Evolutionary conservation across 1,140 invertebrate genomes (phyloP).

Genomic region (Cotesia chilonis): DNA sequence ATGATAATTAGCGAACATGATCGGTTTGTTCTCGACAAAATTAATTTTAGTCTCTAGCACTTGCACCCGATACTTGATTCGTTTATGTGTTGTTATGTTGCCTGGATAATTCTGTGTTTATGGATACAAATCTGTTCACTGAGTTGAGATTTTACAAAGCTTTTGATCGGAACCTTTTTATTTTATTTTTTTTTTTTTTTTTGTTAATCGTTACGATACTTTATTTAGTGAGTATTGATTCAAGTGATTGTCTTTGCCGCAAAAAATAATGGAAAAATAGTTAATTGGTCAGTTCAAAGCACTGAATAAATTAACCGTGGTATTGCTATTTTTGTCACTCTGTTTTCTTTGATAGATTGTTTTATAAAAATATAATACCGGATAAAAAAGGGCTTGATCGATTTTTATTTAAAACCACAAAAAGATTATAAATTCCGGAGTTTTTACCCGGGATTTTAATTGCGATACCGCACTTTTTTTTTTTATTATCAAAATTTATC

Average conservation of each 20-base stretch:
- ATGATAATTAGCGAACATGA: slow-evolving; percentile 49
- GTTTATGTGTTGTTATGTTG: too few species aligned
- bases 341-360: slow-evolving; percentile 1
- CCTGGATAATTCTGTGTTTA: too few species aligned
- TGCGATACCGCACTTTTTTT: too few species aligned
- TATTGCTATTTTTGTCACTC: slow-evolving; percentile 2
- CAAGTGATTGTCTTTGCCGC: background rate
- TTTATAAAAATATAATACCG: background rate
- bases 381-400: too few species aligned
- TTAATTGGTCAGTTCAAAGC: background rate
- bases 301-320: background rate
- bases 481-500: too few species aligned
- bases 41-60: slow-evolving; percentile 47
- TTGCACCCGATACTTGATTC: slow-evolving; percentile 43
- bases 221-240: background rate
- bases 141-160: background rate
- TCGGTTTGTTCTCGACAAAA: slow-evolving; percentile 42
- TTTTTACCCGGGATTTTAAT: too few species aligned
- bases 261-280: background rate
- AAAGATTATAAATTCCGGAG: too few species aligned
- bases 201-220: background rate
- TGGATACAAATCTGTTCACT: too few species aligned
- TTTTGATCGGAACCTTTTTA: background rate
- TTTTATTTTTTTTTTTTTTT: background rate
- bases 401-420: too few species aligned